A percentile compares a stretch with the other conserved stretches of the same genome.
These are phyloP conservation scores for Sebastiscus tertius DNA, from an alignment of 2,797 vertebrate genomes.

Conservation along the genomic window DNA sequence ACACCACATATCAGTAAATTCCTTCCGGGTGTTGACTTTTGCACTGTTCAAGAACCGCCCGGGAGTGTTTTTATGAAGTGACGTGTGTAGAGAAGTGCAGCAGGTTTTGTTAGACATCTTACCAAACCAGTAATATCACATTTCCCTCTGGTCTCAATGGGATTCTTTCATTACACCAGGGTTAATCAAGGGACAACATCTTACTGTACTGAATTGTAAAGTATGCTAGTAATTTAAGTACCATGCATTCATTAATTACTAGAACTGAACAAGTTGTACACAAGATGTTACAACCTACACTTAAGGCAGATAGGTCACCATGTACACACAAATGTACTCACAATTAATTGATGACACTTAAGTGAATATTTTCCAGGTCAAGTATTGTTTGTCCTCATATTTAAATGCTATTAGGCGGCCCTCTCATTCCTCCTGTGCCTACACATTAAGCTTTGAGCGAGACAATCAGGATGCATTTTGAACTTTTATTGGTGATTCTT, in stretches of 20 bases:
- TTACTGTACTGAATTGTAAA: background rate
- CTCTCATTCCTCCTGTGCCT: background rate
- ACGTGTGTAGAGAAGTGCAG: slow-evolving; percentile 22
- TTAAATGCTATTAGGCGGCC: too few relatives aligned
- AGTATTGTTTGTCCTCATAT: background rate
- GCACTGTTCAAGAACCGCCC: background rate
- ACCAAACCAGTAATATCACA: slow-evolving; percentile 6
- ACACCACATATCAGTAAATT: background rate
- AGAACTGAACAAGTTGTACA: background rate
- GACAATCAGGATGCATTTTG: slow-evolving; percentile 1
- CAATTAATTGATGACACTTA: background rate
- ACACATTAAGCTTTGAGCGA: background rate
- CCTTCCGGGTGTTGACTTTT: background rate
- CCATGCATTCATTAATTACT: background rate
- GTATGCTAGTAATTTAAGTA: background rate
- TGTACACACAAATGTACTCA: too few relatives aligned
- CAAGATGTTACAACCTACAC: background rate
- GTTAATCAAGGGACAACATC: background rate
- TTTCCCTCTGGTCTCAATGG: background rate
- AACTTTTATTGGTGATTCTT: slow-evolving; percentile 5
- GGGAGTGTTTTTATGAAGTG: background rate
- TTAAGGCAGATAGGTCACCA: background rate
- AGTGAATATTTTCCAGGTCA: background rate
- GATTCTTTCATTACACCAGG: background rate
- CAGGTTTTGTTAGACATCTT: background rate